Base-by-base conservation (phyloP, 2,888 invertebrate genomes). In the Harpalus rufipes region DNA sequence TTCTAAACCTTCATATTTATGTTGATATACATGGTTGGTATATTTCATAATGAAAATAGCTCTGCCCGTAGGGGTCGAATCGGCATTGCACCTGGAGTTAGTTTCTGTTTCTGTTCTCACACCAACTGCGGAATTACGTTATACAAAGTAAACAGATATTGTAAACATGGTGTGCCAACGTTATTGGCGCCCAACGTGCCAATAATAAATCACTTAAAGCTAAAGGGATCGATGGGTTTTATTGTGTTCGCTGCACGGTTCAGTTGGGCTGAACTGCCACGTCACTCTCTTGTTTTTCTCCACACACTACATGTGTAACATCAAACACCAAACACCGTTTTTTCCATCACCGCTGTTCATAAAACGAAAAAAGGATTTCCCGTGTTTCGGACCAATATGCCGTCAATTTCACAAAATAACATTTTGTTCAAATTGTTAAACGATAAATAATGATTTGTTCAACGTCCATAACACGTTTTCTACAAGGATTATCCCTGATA, bases 61-160 rank as follows among this genome's bases (percentile, higher is more conserved):
- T 32, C 32, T 32, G 32, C 21, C 21, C 21, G 25, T 21, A 12
- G 12, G 12, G 63, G 63, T 10, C 44, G 61, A 61, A 16, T 61
- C 61, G n/a, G 61, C 61, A 51, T 7, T 51, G 44, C 10, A 51
- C 44, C 44, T 51, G 44, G 44, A 2, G 44, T 59, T 12, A 25
- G 68, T 68, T 21, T 32, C 68, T 44, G 44, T 44, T 44, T 16
- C 65, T 51, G 44, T 51, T 78, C 78, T 61, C 80, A 39, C 80
- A 59, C 61, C 59, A 39, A 39, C 61, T 41, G n/a, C 63, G 61
- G 80, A 32, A 80, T 80, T 80, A 80, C 61, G 80, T 80, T 80
- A 80, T 80, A 80, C 80, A 80, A 80, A 80, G 61, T 80, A 80
- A 80, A 80, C 80, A 80, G 80, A 80, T 61, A 80, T 80, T 80